A percentile compares a stretch with the other conserved stretches of the same genome.
Evolutionary conservation across 2,888 invertebrate species (phyloP).

Genomic region (Anagyrus pseudococci): DNA sequence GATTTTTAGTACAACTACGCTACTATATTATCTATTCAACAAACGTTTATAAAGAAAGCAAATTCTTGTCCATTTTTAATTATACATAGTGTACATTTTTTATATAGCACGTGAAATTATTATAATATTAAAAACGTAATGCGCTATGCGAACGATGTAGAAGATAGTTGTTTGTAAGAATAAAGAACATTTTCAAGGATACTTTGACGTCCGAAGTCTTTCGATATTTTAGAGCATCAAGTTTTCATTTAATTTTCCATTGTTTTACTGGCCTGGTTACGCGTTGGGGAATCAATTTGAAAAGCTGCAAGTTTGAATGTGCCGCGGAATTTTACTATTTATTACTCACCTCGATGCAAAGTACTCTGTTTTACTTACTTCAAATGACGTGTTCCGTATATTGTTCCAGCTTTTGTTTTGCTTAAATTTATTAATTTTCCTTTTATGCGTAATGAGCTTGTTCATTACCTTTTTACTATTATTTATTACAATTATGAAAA

Average conservation of each 20-base stretch:
- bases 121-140: slow-evolving; percentile 50
- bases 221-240: slow-evolving; percentile 18
- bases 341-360: slow-evolving; percentile 27
- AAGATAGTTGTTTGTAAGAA: slow-evolving; percentile 53
- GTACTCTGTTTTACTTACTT: slow-evolving; percentile 23
- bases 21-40: slow-evolving; percentile 52
- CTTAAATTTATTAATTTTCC: background rate
- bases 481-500: slow-evolving; percentile 12
- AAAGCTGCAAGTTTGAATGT: slow-evolving; percentile 37
- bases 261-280: slow-evolving; percentile 41
- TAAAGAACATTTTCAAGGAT: slow-evolving; percentile 24
- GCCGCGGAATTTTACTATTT: slow-evolving; percentile 26
- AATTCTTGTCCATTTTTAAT: slow-evolving; percentile 57
- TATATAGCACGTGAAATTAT: slow-evolving; percentile 54
- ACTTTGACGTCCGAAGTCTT: slow-evolving; percentile 28
- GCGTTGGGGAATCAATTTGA: slow-evolving; percentile 33
- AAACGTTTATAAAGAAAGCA: slow-evolving; percentile 40
- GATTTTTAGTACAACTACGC: slow-evolving; percentile 45
- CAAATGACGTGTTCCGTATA: too few relatives aligned
- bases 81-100: slow-evolving; percentile 63
- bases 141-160: slow-evolving; percentile 43
- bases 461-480: slow-evolving; percentile 9
- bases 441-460: too few relatives aligned
- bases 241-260: slow-evolving; percentile 26
- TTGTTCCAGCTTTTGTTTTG: slow-evolving; percentile 15